Percentiles rank a stretch among this genome's conserved stretches.
These are phyloP conservation scores for Drosophila limbata DNA, from an alignment of 2,888 invertebrate genomes.

Conservation along the genomic window DNA sequence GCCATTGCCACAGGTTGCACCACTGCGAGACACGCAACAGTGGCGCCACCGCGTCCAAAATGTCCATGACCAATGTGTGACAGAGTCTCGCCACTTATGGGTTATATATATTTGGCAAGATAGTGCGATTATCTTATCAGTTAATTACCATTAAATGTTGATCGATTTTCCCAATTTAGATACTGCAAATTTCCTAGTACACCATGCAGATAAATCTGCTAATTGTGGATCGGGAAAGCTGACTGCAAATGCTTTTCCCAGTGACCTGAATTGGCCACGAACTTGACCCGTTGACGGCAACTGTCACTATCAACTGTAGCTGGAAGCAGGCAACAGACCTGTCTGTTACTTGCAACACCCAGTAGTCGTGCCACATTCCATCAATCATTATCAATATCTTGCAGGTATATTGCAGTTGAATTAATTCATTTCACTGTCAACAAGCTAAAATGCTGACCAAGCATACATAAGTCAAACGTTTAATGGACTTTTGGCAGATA, in stretches of 20 bases:
- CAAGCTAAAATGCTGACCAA: slow-evolving; percentile 45
- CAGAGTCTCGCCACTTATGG: background rate
- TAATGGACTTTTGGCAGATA: slow-evolving; percentile 40
- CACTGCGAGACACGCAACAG: slow-evolving; percentile 67
- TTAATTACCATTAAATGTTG: slow-evolving; percentile 24
- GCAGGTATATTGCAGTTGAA: slow-evolving; percentile 19
- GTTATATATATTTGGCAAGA: slow-evolving; percentile 6
- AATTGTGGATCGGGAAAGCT: background rate
- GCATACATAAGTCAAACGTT: slow-evolving; percentile 45
- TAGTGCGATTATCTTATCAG: slow-evolving; percentile 42
- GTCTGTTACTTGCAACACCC: background rate
- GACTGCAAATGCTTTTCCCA: background rate
- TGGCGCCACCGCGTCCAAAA: slow-evolving; percentile 60
- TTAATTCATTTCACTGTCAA: slow-evolving; percentile 49
- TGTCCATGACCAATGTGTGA: slow-evolving; percentile 66
- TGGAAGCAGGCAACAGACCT: background rate
- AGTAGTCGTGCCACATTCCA: slow-evolving; percentile 17
- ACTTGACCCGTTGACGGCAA: slow-evolving; percentile 12
- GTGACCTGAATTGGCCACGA: slow-evolving; percentile 3
- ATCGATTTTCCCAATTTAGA: slow-evolving; percentile 17
- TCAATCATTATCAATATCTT: slow-evolving; percentile 62
- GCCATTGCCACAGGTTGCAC: slow-evolving; percentile 67
- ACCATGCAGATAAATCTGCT: background rate
- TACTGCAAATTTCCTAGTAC: background rate
- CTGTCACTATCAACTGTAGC: slow-evolving; percentile 18